Evolutionary conservation across 2,113 vertebrate genomes (phyloP), one percentile per base, ranked within the genome.

Genomic region (Jaculus jaculus): DNA sequence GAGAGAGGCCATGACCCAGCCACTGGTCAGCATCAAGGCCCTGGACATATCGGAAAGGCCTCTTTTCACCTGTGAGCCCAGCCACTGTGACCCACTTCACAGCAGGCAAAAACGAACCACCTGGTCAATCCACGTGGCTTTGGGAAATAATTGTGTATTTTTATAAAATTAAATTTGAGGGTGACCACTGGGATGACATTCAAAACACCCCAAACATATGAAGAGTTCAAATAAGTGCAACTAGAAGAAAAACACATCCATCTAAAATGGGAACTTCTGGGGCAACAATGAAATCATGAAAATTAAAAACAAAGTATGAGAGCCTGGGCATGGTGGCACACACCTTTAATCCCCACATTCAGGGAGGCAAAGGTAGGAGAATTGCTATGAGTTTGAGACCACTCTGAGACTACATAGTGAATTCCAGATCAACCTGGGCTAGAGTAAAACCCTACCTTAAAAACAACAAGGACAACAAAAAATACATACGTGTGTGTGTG

Each of bases 291-390:
- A 77, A 72, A 30, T 42, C 42, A 89, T 78, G 5, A 13, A 63
- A 83, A 89, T 54, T 63, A 63, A 87, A 92, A 81, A 51, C 60
- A 68, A 93, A 92, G 73, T 87, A 78, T 10, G 11, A 89, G n/a
- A n/a, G n/a, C n/a, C n/a, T n/a, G n/a, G n/a, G n/a, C n/a, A n/a
- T n/a, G n/a, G n/a, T n/a, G n/a, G n/a, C n/a, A n/a, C n/a, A n/a
- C n/a, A n/a, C n/a, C n/a, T n/a, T n/a, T n/a, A n/a, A n/a, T n/a
- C n/a, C n/a, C n/a, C n/a, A n/a, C n/a, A n/a, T n/a, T n/a, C n/a
- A n/a, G n/a, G n/a, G n/a, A n/a, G n/a, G n/a, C n/a, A n/a, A n/a
- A n/a, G n/a, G n/a, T n/a, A n/a, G n/a, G n/a, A n/a, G n/a, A n/a
- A n/a, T n/a, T n/a, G n/a, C n/a, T n/a, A n/a, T n/a, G n/a, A n/a